Evolutionary conservation across 2,113 vertebrate species (phyloP).

Genomic region (Paradisaea rubra): DNA sequence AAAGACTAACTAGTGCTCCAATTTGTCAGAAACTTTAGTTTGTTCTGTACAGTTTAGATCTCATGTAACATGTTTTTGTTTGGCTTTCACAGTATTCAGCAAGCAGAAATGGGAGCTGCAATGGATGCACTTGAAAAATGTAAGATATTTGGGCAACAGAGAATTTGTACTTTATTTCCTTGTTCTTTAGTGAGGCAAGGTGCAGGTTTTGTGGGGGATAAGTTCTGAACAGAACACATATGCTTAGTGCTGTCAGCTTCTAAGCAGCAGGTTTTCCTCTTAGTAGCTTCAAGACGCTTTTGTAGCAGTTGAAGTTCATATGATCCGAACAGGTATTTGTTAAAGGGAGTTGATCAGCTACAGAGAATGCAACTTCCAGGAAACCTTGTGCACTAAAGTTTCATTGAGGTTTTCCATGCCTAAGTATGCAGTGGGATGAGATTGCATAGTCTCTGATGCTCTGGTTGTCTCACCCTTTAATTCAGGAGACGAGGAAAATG

Average conservation of each 20-base stretch:
- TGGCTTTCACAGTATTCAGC: constrained; percentile 86
- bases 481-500: neutral
- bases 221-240: neutral
- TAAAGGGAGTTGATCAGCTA: neutral
- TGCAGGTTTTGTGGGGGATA: neutral
- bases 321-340: neutral
- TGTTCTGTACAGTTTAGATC: neutral
- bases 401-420: neutral
- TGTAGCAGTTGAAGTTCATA: neutral
- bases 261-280: neutral
- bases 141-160: constrained; percentile 70
- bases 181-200: neutral
- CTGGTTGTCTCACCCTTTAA: neutral
- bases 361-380: neutral
- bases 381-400: neutral
- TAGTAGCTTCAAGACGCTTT: neutral
- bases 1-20: neutral
- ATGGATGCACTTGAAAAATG: constrained; percentile 99
- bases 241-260: neutral
- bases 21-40: neutral
- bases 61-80: constrained; percentile 9
- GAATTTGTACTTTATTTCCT: neutral
- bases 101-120: constrained; percentile 98
- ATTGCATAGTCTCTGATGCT: neutral
- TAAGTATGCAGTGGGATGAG: neutral